phyloP scores from a whole-genome alignment of 2,113 vertebrate species.

The Crotalus horridus region DNA sequence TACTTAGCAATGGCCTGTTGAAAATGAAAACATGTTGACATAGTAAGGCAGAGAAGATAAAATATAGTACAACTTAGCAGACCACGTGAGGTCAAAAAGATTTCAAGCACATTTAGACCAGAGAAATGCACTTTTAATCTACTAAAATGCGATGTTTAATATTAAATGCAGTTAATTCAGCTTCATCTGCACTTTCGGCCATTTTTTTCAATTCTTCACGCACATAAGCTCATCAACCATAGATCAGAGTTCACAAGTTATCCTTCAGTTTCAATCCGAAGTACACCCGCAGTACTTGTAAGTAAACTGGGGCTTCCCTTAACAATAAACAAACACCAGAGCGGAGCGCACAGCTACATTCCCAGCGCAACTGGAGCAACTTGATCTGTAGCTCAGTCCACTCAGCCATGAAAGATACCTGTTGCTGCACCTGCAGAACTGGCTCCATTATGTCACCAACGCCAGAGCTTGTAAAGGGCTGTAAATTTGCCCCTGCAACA shows the following conservation, averaged over 20 bases:
- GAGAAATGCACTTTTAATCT: background rate
- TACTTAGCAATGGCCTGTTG: background rate
- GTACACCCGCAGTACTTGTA: background rate
- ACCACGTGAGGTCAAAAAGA: background rate
- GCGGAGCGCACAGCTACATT: background rate
- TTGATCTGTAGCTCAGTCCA: background rate
- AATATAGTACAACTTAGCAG: background rate
- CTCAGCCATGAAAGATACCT: background rate
- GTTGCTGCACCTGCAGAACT: conserved; percentile 3
- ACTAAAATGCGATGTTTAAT: background rate
- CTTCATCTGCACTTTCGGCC: background rate
- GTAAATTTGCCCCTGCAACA: background rate
- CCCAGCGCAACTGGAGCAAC: background rate
- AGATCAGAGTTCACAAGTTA: background rate
- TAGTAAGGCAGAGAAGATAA: background rate
- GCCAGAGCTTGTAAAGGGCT: no score
- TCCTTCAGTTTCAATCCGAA: background rate
- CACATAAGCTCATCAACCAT: background rate
- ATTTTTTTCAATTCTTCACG: background rate
- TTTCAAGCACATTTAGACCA: background rate
- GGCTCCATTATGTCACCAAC: background rate
- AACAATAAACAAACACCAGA: background rate
- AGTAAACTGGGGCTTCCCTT: background rate
- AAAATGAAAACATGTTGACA: background rate
- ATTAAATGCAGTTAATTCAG: background rate